Evolutionary conservation across 2,888 invertebrate genomes (phyloP), one percentile per base, ranked within the genome.

Genomic region (Drosophila sordidapex): DNA sequence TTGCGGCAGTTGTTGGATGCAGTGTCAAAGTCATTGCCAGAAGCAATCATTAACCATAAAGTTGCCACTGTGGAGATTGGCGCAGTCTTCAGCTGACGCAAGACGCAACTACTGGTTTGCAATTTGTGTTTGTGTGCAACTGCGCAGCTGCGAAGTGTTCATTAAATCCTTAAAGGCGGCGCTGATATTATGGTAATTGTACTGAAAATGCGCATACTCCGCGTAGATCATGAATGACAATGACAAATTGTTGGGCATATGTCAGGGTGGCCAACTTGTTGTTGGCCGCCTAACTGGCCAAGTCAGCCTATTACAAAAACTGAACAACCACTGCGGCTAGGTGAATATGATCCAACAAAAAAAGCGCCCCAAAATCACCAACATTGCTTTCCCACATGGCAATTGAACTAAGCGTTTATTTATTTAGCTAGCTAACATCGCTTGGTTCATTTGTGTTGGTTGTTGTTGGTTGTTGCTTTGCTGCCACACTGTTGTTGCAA

Each of bases 161-260:
- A 79, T 76, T 74, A 69, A 74, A 65, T 78, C 74, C 63, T 68
- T 81, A 67, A 81, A 81, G 62, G 72, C 63, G 78, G 67, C 77
- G 29, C 61, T 25, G 35, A 81, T 69, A 82, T 79, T 73, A 79
- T 73, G 68, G 66, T 79, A 82, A 82, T 78, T 70, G 74, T 52
- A 74, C 58, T 51, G 62, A 76, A 76, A 76, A 76, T 66, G 79
- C 79, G 59, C 61, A 77, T 66, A 52, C 73, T 57, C 40, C 73
- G 78, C 57, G 73, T 61, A 63, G 36, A 59, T 48, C 40, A 66
- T 60, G 38, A 65, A 59, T 77, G 73, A 81, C 74, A 82, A 66
- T 78, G 61, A 73, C 79, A 82, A 79, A 81, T 65, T 69, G 73
- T 25, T 76, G 48, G 61, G 40, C 53, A 21, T 18, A 27, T 48